A percentile compares a stretch with the other conserved stretches of the same genome.
Conservation (phyloP, 2,888 invertebrate species). For the Aleiodes alternator region DNA sequence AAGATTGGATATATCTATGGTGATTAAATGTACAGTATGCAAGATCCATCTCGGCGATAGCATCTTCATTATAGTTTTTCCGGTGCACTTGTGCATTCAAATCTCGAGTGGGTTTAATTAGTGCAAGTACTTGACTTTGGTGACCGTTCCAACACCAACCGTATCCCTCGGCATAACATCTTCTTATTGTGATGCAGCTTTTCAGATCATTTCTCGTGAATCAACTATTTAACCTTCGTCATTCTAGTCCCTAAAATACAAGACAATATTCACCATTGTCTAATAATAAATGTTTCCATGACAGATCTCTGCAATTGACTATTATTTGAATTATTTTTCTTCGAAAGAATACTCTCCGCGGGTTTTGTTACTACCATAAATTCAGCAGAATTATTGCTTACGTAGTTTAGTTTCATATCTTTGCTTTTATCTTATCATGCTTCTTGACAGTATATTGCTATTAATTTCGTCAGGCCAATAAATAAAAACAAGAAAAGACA, state of each 20-base stretch:
- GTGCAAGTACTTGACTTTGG: constrained; percentile 1
- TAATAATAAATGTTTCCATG: not conserved
- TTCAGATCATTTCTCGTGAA: constrained; percentile 3
- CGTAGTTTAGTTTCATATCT: too few relatives aligned
- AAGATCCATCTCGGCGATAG: constrained; percentile 2
- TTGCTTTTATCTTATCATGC: too few relatives aligned
- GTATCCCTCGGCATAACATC: not conserved
- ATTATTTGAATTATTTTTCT: too few relatives aligned
- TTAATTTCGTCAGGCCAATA: too few relatives aligned
- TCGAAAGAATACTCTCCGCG: too few relatives aligned
- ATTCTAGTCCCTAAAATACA: not conserved
- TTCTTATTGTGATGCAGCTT: not conserved
- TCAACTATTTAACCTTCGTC: constrained; percentile 13
- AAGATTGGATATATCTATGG: not conserved
- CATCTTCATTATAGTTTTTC: constrained; percentile 3
- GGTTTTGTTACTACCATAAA: too few relatives aligned
- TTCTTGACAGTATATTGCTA: too few relatives aligned
- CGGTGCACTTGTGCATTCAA: not conserved
- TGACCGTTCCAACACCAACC: not conserved
- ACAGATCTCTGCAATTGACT: too few relatives aligned
- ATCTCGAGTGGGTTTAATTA: constrained; percentile 19
- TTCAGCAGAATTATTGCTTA: too few relatives aligned
- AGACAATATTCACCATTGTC: not conserved
- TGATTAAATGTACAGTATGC: not conserved
- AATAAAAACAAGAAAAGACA: too few relatives aligned